These are phyloP conservation scores for Gryon sp. DNA, from an alignment of 1,140 invertebrate species.

Conservation along the genomic window DNA sequence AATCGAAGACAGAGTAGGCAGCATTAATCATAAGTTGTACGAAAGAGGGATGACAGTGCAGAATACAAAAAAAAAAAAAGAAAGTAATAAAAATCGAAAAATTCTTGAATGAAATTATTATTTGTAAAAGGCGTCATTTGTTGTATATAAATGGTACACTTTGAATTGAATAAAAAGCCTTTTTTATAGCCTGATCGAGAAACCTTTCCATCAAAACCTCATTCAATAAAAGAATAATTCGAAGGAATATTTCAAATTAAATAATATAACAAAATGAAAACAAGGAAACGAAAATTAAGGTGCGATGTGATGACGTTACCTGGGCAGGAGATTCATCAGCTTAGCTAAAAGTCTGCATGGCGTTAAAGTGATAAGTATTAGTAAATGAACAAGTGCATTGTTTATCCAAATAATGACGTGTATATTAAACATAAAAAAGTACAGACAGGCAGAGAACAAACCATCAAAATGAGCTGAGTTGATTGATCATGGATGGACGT, in stretches of 20 bases:
- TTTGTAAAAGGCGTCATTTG: too few species aligned
- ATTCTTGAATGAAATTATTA: too few species aligned
- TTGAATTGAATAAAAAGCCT: too few species aligned
- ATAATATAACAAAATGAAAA: conserved; percentile 1
- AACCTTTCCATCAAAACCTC: too few species aligned
- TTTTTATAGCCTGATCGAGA: too few species aligned
- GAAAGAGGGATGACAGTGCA: too few species aligned
- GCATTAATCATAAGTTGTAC: too few species aligned
- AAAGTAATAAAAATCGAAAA: too few species aligned
- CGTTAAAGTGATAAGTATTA: conserved; percentile 80
- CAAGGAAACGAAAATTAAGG: conserved; percentile 72
- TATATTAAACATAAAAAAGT: conserved; percentile 66
- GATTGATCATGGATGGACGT: conserved; percentile 48
- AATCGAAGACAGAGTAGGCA: conserved; percentile 6
- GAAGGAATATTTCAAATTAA: too few species aligned
- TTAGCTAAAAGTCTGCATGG: conserved; percentile 80
- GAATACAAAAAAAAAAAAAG: not conserved
- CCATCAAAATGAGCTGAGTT: conserved; percentile 56
- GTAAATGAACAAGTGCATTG: conserved; percentile 76
- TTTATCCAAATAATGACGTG: conserved; percentile 72
- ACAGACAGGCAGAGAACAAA: conserved; percentile 65
- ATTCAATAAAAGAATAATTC: too few species aligned
- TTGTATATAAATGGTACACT: too few species aligned
- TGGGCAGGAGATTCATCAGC: conserved; percentile 79
- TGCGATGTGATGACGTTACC: conserved; percentile 80